Conservation (phyloP, 2,797 vertebrate genomes). For the Rachycentron canadum region DNA sequence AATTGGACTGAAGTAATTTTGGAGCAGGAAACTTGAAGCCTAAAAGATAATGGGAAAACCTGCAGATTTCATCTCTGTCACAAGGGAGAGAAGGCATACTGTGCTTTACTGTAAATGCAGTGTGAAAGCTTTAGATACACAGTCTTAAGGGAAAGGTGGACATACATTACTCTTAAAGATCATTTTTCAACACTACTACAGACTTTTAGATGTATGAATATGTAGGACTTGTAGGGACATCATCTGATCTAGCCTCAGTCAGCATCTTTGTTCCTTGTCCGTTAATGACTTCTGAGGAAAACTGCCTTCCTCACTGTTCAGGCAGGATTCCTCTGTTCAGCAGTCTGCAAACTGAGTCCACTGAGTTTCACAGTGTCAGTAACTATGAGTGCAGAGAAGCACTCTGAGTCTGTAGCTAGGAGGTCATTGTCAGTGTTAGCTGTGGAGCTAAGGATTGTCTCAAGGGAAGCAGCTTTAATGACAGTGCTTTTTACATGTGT, state of each 20-base stretch:
- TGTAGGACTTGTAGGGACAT: not conserved
- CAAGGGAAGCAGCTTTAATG: constrained; percentile 51
- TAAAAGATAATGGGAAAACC: constrained; percentile 28
- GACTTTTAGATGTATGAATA: constrained; percentile 12
- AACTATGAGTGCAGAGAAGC: constrained; percentile 50
- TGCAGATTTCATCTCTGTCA: constrained; percentile 34
- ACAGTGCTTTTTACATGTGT: constrained; percentile 24
- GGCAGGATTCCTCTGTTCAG: not conserved
- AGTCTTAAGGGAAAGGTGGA: constrained; percentile 6
- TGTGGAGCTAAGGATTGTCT: constrained; percentile 18
- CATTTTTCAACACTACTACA: constrained; percentile 15
- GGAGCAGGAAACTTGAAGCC: constrained; percentile 56
- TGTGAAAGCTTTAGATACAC: constrained; percentile 16
- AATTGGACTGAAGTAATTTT: constrained; percentile 34
- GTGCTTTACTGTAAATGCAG: constrained; percentile 16
- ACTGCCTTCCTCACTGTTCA: not conserved
- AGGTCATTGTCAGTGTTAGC: not conserved
- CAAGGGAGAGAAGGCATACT: constrained; percentile 40
- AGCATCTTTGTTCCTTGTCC: not conserved
- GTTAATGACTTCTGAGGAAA: constrained; percentile 7
- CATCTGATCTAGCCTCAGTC: not conserved
- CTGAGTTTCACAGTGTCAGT: constrained; percentile 28
- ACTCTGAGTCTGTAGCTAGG: constrained; percentile 10
- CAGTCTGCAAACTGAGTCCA: not conserved
- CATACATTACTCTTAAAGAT: not conserved